Conservation (phyloP, 2,888 invertebrate genomes). For the Kryphioiulus occultus region DNA sequence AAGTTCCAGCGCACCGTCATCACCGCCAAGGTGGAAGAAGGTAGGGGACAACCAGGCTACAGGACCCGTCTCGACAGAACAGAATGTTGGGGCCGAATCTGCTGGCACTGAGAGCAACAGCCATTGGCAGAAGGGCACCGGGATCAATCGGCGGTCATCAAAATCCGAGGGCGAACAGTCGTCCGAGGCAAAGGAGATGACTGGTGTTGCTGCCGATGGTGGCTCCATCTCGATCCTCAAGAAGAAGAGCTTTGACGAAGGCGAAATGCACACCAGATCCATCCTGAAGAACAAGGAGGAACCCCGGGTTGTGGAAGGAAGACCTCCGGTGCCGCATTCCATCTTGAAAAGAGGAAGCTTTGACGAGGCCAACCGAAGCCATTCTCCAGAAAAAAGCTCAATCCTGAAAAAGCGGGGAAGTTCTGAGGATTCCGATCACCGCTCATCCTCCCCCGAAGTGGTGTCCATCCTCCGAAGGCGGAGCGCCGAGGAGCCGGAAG, state of each 20-base stretch:
- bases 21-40: neutral
- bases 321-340: constrained; percentile 51
- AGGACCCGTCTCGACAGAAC: neutral
- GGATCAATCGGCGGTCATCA: neutral
- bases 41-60: neutral
- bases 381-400: constrained; percentile 50
- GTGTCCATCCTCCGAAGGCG: constrained; percentile 51
- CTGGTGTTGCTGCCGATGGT: neutral
- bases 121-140: neutral
- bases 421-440: constrained; percentile 51
- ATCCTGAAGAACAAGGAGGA: constrained; percentile 50
- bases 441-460: constrained; percentile 49
- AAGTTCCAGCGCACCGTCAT: neutral
- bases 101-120: neutral
- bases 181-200: neutral
- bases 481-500: constrained; percentile 51
- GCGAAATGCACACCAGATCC: constrained; percentile 37
- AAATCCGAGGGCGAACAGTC: neutral
- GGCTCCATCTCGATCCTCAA: constrained; percentile 42
- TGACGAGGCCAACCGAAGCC: constrained; percentile 42
- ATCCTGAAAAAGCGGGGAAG: constrained; percentile 52
- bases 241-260: constrained; percentile 49
- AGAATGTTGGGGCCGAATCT: neutral
- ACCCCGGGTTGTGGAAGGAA: constrained; percentile 37
- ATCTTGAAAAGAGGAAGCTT: constrained; percentile 50